Percentiles rank a stretch among this genome's conserved stretches.
Evolutionary conservation across 2,797 vertebrate genomes (phyloP).

Genomic region (Anniella stebbinsi): DNA sequence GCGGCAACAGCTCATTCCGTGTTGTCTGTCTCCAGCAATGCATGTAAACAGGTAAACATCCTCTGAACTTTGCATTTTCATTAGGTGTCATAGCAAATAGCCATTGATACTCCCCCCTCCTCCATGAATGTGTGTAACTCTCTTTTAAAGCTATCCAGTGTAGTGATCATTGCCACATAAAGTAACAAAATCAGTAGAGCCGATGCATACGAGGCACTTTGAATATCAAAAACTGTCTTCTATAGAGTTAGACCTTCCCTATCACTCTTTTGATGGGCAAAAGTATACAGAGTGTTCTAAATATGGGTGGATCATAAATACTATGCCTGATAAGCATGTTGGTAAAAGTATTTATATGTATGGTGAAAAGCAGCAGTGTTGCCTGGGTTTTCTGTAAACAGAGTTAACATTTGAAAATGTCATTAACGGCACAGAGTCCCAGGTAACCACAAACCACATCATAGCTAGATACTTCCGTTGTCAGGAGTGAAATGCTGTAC

Average conservation of each 20-base stretch:
- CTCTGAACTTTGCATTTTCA: too few species aligned
- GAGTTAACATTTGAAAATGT: slow-evolving; percentile 27
- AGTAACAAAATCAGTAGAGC: background rate
- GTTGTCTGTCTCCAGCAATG: too few species aligned
- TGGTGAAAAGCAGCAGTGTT: background rate
- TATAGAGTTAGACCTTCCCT: background rate
- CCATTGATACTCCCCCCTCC: too few species aligned
- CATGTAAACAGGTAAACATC: too few species aligned
- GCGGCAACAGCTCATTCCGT: too few species aligned
- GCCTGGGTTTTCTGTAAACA: slow-evolving; percentile 7
- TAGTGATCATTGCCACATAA: background rate
- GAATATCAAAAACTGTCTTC: background rate
- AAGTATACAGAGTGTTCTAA: background rate
- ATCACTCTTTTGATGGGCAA: background rate
- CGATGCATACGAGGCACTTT: background rate
- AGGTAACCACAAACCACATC: slow-evolving; percentile 23
- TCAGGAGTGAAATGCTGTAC: background rate
- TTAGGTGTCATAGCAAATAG: too few species aligned
- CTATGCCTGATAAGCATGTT: background rate
- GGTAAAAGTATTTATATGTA: background rate
- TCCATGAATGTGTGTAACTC: too few species aligned
- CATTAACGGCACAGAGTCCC: slow-evolving; percentile 2
- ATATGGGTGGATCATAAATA: background rate
- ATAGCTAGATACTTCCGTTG: background rate
- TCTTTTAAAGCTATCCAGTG: background rate